Percentiles rank a stretch among this genome's conserved stretches.
phyloP scores from a whole-genome alignment of 37 sponge, comb jelly and placozoan genomes.

The Axinella damicornis region DNA sequence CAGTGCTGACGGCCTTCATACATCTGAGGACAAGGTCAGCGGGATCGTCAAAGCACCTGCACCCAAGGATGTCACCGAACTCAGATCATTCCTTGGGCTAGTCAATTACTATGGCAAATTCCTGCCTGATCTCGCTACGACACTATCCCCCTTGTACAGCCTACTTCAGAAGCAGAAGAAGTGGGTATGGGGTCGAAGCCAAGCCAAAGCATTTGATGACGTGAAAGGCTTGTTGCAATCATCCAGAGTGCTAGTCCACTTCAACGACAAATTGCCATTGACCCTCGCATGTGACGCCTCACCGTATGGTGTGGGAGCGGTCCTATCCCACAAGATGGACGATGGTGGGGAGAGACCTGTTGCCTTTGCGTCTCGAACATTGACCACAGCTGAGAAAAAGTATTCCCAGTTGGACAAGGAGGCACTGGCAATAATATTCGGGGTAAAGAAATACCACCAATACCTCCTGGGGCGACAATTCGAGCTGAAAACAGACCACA shows the following conservation, averaged over 20 bases:
- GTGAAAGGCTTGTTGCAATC: conserved; percentile 8
- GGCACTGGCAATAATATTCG: conserved; percentile 13
- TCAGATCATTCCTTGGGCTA: conserved; percentile 29
- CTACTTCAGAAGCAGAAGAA: neutral
- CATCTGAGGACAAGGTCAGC: neutral
- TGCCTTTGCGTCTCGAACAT: conserved; percentile 32
- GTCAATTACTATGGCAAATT: conserved; percentile 39
- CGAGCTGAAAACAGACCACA: conserved; percentile 6
- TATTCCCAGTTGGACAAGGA: conserved; percentile 26
- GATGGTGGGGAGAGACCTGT: conserved; percentile 50
- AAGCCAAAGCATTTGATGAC: conserved; percentile 17
- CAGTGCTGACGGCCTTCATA: neutral
- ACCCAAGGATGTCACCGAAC: neutral
- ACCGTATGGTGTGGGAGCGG: conserved; percentile 27
- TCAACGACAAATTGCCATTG: neutral
- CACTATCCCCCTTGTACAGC: conserved; percentile 21
- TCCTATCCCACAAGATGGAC: conserved; percentile 10
- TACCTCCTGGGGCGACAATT: conserved; percentile 24
- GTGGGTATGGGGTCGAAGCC: conserved; percentile 28
- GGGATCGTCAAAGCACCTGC: conserved; percentile 15
- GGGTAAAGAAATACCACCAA: neutral
- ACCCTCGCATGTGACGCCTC: conserved; percentile 34
- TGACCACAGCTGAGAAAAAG: conserved; percentile 10
- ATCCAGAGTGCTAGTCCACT: conserved; percentile 12
- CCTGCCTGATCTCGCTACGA: conserved; percentile 14